Conservation (phyloP, 1,140 invertebrate species). For the Sarcophaga bullata region DNA sequence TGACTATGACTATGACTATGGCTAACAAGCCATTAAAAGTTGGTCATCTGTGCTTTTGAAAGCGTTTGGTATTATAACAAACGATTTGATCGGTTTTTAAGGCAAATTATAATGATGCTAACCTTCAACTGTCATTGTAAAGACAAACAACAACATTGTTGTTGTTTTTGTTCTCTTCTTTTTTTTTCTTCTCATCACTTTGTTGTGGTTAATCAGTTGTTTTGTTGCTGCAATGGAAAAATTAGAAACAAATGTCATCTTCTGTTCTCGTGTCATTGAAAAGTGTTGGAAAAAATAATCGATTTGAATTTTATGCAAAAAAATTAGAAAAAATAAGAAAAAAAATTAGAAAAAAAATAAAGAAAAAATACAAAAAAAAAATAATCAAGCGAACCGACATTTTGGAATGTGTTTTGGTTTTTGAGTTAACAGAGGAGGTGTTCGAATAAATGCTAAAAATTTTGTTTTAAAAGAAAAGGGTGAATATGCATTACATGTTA, state of each 20-base stretch:
- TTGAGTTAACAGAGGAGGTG: not conserved
- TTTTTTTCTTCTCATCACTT: not conserved
- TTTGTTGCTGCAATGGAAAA: too few relatives aligned
- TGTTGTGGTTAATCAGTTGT: too few relatives aligned
- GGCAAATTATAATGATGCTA: slow-evolving; percentile 24
- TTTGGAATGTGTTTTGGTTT: not conserved
- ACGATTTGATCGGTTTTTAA: slow-evolving; percentile 2
- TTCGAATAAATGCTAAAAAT: not conserved
- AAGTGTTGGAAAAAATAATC: slow-evolving; percentile 15
- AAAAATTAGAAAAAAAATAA: not conserved
- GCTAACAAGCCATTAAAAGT: slow-evolving; percentile 13
- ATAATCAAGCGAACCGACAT: not conserved
- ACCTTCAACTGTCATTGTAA: slow-evolving; percentile 19
- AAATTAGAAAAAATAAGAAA: not conserved
- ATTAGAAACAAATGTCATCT: slow-evolving; percentile 5
- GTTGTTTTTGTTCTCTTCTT: not conserved
- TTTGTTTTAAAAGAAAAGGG: too few relatives aligned
- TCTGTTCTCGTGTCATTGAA: not conserved
- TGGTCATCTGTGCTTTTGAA: slow-evolving; percentile 7
- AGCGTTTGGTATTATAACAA: not conserved
- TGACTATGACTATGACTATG: not conserved
- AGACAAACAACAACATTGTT: slow-evolving; percentile 8
- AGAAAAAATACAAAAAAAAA: not conserved
- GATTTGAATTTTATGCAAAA: slow-evolving; percentile 11
- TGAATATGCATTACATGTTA: too few relatives aligned